Evolutionary conservation across 2,888 invertebrate genomes (phyloP), one percentile per base, ranked within the genome.

Genomic region (Dinocampus coccinellae): DNA sequence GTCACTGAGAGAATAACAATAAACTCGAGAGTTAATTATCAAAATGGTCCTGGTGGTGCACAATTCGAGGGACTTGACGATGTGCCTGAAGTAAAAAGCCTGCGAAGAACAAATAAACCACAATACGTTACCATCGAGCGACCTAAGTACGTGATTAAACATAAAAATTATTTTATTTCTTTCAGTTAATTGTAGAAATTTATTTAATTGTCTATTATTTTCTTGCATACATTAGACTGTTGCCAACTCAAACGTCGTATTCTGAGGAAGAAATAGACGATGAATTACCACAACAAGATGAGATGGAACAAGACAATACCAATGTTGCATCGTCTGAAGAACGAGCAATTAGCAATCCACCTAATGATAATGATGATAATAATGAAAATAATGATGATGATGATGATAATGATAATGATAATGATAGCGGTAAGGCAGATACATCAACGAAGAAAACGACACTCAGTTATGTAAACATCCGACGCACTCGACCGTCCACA

Each of bases 41-140:
- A 83, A 0, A 88, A 91, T 73, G 91, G 90, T 3, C 91, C 91
- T 0, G 91, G 91, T 68, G 89, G 89, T 61, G 88, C 89, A 0
- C 91, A 91, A 7, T 83, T 91, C 9, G 87, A 87, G 69, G 88
- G 90, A 79, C 78, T 83, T 79, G 76, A 82, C 82, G 66, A 84
- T 24, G 69, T 87, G n/a, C 84, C 87, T 0, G 88, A 88, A 79
- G 86, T 86, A 3, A 84, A 83, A 67, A 84, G 75, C 76, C 78
- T 87, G 24, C 77, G 89, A 52, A 89, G 89, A 70, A 78, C 80
- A 7, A 90, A 90, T 39, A 89, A 90, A 73, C 91, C 91, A 0
- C 92, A 94, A 75, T 95, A 95, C 79, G 92, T 93, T 0, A 94
- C 92, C 67, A 93, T 94, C 33, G 88, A 92, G 60, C 89, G 95